Evolutionary conservation across 2,113 vertebrate genomes (phyloP).

Genomic region (Pipa parva): DNA sequence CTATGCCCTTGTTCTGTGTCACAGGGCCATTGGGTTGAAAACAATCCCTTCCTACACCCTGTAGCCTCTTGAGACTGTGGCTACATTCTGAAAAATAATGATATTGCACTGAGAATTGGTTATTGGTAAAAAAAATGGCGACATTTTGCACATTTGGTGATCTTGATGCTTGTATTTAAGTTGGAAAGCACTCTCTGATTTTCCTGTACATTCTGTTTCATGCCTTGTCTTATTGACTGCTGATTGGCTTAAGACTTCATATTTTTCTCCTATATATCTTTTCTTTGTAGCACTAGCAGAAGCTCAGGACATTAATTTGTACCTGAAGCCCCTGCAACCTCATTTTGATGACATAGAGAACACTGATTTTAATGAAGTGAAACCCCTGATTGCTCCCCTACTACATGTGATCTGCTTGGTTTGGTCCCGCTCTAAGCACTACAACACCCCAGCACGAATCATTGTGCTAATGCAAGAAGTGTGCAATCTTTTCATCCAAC

Average conservation of each 20-base stretch:
- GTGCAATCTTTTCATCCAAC: conserved; percentile 85
- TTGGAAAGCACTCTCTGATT: no score
- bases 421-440: conserved; percentile 78
- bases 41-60: no score
- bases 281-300: conserved; percentile 72
- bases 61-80: no score
- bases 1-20: no score
- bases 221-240: no score
- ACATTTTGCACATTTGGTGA: no score
- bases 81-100: no score
- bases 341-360: conserved; percentile 71
- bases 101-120: no score
- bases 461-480: conserved; percentile 80
- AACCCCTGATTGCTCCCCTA: conserved; percentile 64
- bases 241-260: neutral
- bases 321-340: conserved; percentile 68
- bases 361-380: conserved; percentile 70
- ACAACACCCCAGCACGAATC: conserved; percentile 65
- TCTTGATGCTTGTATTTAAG: no score
- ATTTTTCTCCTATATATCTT: neutral
- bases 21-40: no score
- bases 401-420: conserved; percentile 81
- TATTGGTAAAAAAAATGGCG: no score
- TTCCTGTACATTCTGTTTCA: no score
- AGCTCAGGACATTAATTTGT: conserved; percentile 70